Evolutionary conservation across 2,888 invertebrate genomes (phyloP), one percentile per base, ranked within the genome.

Genomic region (Acronicta alni): DNA sequence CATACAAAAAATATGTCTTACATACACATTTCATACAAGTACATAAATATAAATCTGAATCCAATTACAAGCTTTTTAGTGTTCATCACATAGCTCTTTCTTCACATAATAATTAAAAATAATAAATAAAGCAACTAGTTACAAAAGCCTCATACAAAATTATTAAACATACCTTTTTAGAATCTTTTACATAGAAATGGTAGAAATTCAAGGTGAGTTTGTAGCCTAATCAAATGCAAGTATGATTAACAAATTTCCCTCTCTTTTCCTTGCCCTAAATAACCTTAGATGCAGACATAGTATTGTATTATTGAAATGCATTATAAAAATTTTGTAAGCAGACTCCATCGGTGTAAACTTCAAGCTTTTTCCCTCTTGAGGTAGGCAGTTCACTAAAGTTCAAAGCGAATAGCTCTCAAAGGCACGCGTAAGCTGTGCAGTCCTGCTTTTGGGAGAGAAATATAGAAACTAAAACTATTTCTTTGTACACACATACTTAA

Each of bases 381-480:
- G 45, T 58, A 48, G 62, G 59, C 60, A 67, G 61, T 42, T 58
- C 67, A 74, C 67, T 59, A 67, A 57, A 57, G 46, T 37, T 61
- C 52, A 67, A 74, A 74, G 78, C 76, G 51, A 67, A 60, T 69
- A 74, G 72, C 74, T 76, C 67, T 68, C 59, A 67, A 69, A 54
- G 66, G 67, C 72, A 63, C 75, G 63, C 65, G 57, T 67, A 81
- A 83, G 82, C 83, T 43, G 80, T 79, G 77, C 77, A 80, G 58
- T 75, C 85, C 85, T 88, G 87, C 65, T 79, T 72, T 77, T 71
- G 78, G 76, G 56, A 63, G 66, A 66, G 54, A 67, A 39, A 14
- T 70, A 72, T 52, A 47, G 26, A 55, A 63, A 60, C 64, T 67
- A 67, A 51, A 62, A 49, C 66, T 57, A 67, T 52, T 37, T 32